phyloP scores from a whole-genome alignment of 1,140 invertebrate species.

The Caenorhabditis tropicalis region DNA sequence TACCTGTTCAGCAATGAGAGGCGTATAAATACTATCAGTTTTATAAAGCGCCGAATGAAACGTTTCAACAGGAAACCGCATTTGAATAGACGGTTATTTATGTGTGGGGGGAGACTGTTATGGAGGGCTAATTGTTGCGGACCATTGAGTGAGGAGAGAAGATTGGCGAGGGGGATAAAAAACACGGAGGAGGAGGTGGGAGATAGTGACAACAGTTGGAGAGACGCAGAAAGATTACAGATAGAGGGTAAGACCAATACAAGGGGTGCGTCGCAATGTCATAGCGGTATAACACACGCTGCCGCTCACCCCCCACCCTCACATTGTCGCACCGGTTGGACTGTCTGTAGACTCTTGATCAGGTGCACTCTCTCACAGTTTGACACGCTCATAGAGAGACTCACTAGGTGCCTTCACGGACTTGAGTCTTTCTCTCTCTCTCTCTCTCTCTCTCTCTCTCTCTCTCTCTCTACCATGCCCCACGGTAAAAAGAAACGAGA shows the following conservation, averaged over 20 bases:
- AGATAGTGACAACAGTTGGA: background rate
- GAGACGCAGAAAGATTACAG: slow-evolving; percentile 44
- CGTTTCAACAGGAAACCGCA: background rate
- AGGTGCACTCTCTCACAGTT: background rate
- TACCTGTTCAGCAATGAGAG: background rate
- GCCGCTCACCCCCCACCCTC: slow-evolving; percentile 12
- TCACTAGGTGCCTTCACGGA: background rate
- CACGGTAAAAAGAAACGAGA: background rate
- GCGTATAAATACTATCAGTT: background rate
- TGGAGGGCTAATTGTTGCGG: slow-evolving; percentile 1
- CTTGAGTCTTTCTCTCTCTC: too few relatives aligned
- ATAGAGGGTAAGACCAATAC: background rate
- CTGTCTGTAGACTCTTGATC: background rate
- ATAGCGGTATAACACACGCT: slow-evolving; percentile 43
- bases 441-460: too few relatives aligned
- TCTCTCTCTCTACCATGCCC: slow-evolving; percentile 36
- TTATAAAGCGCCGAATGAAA: too few relatives aligned
- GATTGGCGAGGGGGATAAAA: background rate
- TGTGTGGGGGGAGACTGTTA: background rate
- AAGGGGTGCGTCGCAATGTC: slow-evolving; percentile 42
- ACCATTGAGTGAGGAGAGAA: background rate
- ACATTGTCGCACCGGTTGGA: slow-evolving; percentile 5
- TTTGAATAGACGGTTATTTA: slow-evolving; percentile 11
- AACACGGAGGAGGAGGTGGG: background rate
- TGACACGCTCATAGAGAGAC: slow-evolving; percentile 29